Evolutionary conservation across 2,888 invertebrate species (phyloP), one percentile per base, ranked within the genome.

Genomic region (Sabellastarte sp.): DNA sequence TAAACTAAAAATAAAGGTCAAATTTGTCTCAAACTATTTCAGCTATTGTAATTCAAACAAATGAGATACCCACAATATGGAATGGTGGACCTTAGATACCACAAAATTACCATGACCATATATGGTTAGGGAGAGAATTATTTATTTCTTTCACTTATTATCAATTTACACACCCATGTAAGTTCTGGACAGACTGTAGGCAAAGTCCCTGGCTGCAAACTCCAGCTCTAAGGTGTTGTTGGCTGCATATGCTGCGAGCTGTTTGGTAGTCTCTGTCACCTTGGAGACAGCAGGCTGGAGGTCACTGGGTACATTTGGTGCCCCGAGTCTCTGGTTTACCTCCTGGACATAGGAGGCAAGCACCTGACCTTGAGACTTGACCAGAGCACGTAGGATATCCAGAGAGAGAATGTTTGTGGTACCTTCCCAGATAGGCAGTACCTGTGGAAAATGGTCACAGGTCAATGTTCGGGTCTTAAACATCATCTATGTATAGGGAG

Each of bases 381-480:
- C 76, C 20, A 87, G 76, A 1, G 86, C 86, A 60, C 87, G 77
- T 3, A 87, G 78, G 2, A 87, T 85, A 74, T 88, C 87, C 41
- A 87, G 75, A 0, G 86, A 85, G 50, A 87, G 76, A 50, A 88
- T 84, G 73, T 87, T 88, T 4, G 87, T 87, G 1, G 87, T 88
- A 26, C 87, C 88, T 76, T 88, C 87, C 88, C 88, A 88, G 64
- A 88, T 88, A 24, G 87, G 85, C 33, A 86, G 77, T 1, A 87
- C 87, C 86, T 86, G 41, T 15, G 10, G 41, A 41, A 20, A 41
- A 20, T n/a, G n/a, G n/a, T n/a, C n/a, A n/a, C n/a, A n/a, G n/a
- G n/a, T n/a, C n/a, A n/a, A n/a, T n/a, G n/a, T n/a, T n/a, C n/a
- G n/a, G n/a, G n/a, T n/a, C n/a, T n/a, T n/a, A n/a, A n/a, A n/a